Conservation (phyloP, 2,888 invertebrate genomes). For the Polydrusus tereticollis region DNA sequence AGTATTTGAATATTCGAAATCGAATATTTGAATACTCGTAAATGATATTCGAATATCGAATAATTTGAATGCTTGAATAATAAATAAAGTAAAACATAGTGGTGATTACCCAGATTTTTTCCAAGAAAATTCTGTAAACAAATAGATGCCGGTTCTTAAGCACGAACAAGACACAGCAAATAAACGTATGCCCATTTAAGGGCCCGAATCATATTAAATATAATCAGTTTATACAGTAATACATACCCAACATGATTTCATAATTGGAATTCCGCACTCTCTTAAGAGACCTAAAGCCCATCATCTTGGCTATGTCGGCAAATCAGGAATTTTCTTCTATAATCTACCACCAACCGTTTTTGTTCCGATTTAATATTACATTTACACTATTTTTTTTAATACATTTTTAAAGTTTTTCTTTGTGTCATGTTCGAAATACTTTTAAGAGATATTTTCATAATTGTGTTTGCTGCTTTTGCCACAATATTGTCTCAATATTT, state of each 20-base stretch:
- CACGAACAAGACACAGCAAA: too few relatives aligned
- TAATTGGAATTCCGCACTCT: slow-evolving; percentile 76
- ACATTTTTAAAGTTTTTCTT: neutral
- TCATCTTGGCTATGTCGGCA: slow-evolving; percentile 65
- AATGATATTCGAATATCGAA: too few relatives aligned
- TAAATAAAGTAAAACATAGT: too few relatives aligned
- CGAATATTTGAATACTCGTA: too few relatives aligned
- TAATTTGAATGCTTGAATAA: too few relatives aligned
- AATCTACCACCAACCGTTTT: neutral
- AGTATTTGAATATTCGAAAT: too few relatives aligned
- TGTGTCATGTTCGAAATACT: too few relatives aligned
- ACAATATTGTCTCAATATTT: too few relatives aligned
- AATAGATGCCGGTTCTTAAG: neutral
- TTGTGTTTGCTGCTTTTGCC: too few relatives aligned
- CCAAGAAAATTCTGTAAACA: neutral
- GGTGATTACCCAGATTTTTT: neutral
- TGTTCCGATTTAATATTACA: neutral
- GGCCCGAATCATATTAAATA: slow-evolving; percentile 10
- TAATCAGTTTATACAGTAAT: slow-evolving; percentile 25
- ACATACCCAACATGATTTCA: slow-evolving; percentile 80
- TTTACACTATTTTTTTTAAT: neutral
- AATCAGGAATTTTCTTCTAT: slow-evolving; percentile 36
- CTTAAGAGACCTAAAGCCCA: slow-evolving; percentile 74
- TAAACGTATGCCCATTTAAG: slow-evolving; percentile 10
- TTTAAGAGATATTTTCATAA: too few relatives aligned